Percentiles rank a stretch among this genome's conserved stretches.
Conservation (phyloP, 2,888 invertebrate genomes). For the Conomelus anceps region DNA sequence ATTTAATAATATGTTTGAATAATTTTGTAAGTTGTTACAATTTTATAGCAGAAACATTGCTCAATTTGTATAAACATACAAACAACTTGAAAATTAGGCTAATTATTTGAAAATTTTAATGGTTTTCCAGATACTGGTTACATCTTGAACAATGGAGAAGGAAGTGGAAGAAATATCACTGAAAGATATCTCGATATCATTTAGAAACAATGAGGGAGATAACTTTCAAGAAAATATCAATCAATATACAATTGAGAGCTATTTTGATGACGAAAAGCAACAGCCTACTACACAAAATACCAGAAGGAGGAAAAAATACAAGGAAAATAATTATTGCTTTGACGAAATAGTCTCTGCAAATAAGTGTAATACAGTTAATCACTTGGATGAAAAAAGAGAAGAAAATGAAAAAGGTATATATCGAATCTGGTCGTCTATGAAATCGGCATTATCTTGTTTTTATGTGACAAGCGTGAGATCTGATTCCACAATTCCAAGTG, state of each 20-base stretch:
- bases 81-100: too few species aligned
- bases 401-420: not conserved
- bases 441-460: not conserved
- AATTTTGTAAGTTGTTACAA: too few species aligned
- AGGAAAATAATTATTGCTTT: not conserved
- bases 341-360: not conserved
- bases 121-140: not conserved
- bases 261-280: not conserved
- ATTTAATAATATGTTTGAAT: too few species aligned
- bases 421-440: not conserved
- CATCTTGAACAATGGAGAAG: not conserved
- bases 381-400: not conserved
- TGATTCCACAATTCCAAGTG: not conserved
- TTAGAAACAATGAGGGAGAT: not conserved
- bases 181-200: not conserved
- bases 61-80: too few species aligned
- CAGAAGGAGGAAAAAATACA: not conserved
- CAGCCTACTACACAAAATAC: not conserved
- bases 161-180: not conserved
- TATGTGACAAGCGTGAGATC: not conserved
- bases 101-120: too few species aligned
- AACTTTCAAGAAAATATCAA: not conserved
- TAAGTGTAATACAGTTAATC: not conserved
- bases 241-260: not conserved
- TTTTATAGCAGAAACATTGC: too few species aligned